Conservation (phyloP, 2,797 vertebrate genomes). For the Halcyon smyrnensis region DNA sequence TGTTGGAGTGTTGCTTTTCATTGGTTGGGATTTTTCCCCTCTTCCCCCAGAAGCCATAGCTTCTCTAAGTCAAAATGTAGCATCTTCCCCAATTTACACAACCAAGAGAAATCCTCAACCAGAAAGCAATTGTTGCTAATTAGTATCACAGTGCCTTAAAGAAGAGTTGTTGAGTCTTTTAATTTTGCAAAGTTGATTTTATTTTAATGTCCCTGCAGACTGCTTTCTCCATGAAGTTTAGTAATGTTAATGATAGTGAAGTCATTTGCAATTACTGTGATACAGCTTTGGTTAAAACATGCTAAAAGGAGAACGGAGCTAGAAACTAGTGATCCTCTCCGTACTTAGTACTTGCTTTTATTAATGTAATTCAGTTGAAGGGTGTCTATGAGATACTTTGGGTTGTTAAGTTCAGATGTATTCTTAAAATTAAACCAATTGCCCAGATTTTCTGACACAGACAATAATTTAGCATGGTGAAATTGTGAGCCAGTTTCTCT, state of each 20-base stretch:
- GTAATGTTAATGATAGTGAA: slow-evolving; percentile 42
- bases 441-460: background rate
- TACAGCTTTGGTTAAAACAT: slow-evolving; percentile 26
- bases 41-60: background rate
- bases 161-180: slow-evolving; percentile 56
- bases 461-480: background rate
- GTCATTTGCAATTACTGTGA: slow-evolving; percentile 46
- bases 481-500: background rate
- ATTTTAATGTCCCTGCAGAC: slow-evolving; percentile 47
- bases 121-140: slow-evolving; percentile 60
- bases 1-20: background rate
- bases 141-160: slow-evolving; percentile 43
- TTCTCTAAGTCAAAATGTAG: background rate
- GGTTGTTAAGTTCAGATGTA: background rate
- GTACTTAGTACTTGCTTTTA: slow-evolving; percentile 24
- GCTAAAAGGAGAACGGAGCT: slow-evolving; percentile 8
- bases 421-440: slow-evolving; percentile 6
- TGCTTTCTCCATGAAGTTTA: slow-evolving; percentile 40
- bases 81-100: background rate
- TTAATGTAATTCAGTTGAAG: slow-evolving; percentile 51
- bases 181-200: slow-evolving; percentile 62
- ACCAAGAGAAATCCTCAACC: background rate
- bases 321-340: slow-evolving; percentile 21
- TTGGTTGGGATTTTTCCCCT: fast-evolving
- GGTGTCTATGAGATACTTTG: background rate